Base-by-base conservation (phyloP, 2,888 invertebrate genomes). In the Cheilosia vulpina region DNA sequence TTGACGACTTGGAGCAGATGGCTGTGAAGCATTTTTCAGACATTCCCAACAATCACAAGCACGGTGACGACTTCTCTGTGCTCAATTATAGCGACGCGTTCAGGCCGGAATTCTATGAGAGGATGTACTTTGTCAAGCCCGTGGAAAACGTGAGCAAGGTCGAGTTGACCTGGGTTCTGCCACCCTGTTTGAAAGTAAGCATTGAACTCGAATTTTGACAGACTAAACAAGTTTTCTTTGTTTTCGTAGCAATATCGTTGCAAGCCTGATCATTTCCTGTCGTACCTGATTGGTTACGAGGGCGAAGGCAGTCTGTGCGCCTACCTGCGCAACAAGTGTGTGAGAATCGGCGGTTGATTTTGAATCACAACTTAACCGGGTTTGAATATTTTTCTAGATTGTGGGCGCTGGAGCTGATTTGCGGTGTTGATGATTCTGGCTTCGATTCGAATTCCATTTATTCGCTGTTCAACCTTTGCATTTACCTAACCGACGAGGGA, bases 261-360 rank as follows among this genome's bases (percentile, higher is more conserved):
- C 72, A 92, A 92, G 62, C 93, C 94, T 31, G 92, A 94, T 80
- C 92, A 96, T 81, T 98, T 97, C 89, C 92, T 98, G 4, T 95
- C 96, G 0, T 95, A 95, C 91, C 91, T 98, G n/a, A 92, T 98
- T 4, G 97, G 96, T 0, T 96, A 98, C 91, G 97, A 98, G 91
- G 98, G 98, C 1, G 94, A 95, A 89, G 97, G 97, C 73, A 97
- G 97, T 88, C 92, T 97, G n/a, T 94, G 96, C 2, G 95, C 96
- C 0, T 96, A 95, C 90, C 92, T 97, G 24, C 94, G 95, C 76
- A 95, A 95, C 89, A 96, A 95, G 95, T 95, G 90, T 57, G 57
- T 11, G 9, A 24, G 43, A 5, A 13, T 7, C 38, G 38, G 27
- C 17, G 2, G 50, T 24, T 24, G 6, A 24, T 17, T 38, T 38